phyloP scores from a whole-genome alignment of 2,113 vertebrate genomes.

The Saccopteryx bilineata region DNA sequence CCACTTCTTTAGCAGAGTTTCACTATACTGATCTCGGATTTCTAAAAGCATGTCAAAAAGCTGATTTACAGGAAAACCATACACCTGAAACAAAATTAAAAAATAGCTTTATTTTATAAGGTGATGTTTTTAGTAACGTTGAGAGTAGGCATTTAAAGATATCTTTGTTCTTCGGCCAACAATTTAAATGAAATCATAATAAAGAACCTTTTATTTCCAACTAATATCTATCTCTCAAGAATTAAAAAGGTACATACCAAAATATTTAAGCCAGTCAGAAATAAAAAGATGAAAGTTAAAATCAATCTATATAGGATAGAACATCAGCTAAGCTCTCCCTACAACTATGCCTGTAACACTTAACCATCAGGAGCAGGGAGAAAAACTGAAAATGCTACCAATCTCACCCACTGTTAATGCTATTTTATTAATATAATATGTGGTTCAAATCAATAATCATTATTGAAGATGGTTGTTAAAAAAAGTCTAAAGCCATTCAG shows the following conservation, averaged over 20 bases:
- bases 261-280: constrained; percentile 17
- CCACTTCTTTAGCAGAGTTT: constrained; percentile 98
- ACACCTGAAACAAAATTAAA: constrained; percentile 89
- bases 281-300: constrained; percentile 33
- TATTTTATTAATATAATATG: neutral
- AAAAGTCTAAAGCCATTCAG: neutral
- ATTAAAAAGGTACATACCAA: constrained; percentile 57
- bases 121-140: constrained; percentile 14
- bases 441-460: neutral
- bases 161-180: constrained; percentile 1
- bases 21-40: constrained; percentile 97
- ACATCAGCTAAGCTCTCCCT: neutral
- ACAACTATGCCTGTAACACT: neutral
- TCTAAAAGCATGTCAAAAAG: constrained; percentile 98
- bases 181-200: constrained; percentile 51
- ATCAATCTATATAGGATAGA: neutral
- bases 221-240: constrained; percentile 15
- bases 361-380: neutral
- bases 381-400: neutral
- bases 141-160: constrained; percentile 4
- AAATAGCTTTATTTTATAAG: constrained; percentile 44
- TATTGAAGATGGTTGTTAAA: constrained; percentile 28
- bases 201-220: neutral
- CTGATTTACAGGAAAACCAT: constrained; percentile 96
- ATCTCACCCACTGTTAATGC: neutral